Conservation (phyloP, 2,888 invertebrate species). For the Parasteatoda lunata region DNA sequence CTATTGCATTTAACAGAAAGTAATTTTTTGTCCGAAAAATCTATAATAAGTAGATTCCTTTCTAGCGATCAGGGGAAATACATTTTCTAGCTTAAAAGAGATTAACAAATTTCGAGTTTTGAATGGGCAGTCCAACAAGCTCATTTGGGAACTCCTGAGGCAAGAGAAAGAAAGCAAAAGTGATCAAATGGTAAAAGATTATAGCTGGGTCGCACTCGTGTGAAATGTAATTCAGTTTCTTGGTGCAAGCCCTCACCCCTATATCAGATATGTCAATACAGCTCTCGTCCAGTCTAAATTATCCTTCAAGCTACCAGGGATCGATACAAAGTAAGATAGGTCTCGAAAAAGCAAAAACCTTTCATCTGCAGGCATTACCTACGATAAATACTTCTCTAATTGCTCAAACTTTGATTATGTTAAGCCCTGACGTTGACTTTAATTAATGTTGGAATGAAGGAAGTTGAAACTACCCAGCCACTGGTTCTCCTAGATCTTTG, state of each 20-base stretch:
- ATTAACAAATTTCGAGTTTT: not conserved
- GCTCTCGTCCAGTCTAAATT: slow-evolving; percentile 4
- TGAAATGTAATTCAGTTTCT: slow-evolving; percentile 48
- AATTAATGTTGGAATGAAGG: slow-evolving; percentile 64
- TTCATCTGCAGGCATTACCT: slow-evolving; percentile 59
- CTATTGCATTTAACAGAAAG: no score
- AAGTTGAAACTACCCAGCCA: slow-evolving; percentile 41
- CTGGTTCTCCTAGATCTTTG: slow-evolving; percentile 52
- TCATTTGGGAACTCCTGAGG: slow-evolving; percentile 15
- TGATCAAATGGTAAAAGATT: slow-evolving; percentile 48
- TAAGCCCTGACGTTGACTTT: slow-evolving; percentile 67
- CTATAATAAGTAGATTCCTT: not conserved
- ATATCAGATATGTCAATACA: slow-evolving; percentile 49
- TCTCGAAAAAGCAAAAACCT: slow-evolving; percentile 59
- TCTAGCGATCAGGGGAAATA: not conserved
- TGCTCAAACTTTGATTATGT: slow-evolving; percentile 68
- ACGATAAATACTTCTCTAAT: slow-evolving; percentile 67
- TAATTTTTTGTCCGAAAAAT: no score
- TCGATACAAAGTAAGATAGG: slow-evolving; percentile 57
- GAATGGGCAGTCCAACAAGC: not conserved
- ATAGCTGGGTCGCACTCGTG: slow-evolving; percentile 38
- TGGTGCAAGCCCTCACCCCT: slow-evolving; percentile 17
- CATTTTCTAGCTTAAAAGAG: not conserved
- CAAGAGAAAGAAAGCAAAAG: slow-evolving; percentile 49
- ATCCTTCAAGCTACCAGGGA: slow-evolving; percentile 36